Evolutionary conservation across 2,113 vertebrate species (phyloP).

Genomic region (Apodemus sylvaticus): DNA sequence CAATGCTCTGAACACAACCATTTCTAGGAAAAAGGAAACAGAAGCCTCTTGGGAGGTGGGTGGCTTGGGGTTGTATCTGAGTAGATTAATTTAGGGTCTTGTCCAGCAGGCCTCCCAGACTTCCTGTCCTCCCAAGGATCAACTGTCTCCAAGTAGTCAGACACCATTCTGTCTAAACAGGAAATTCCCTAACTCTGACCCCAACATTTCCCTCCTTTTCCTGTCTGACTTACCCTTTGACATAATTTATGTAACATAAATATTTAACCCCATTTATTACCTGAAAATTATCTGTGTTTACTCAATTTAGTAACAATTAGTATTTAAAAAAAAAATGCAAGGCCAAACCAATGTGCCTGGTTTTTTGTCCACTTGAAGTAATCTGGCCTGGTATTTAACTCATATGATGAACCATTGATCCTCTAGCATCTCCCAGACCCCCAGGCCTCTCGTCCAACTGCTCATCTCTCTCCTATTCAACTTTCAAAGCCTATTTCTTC

Average conservation of each 20-base stretch:
- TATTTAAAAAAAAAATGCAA: conserved; percentile 51
- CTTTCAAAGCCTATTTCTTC: not conserved
- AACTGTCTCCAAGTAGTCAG: conserved; percentile 40
- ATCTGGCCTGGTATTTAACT: conserved; percentile 27
- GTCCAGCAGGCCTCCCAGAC: conserved; percentile 21
- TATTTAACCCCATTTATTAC: conserved; percentile 76
- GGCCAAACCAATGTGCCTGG: conserved; percentile 45
- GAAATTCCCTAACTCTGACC: conserved; percentile 66
- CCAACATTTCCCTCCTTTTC: not conserved
- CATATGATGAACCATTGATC: conserved; percentile 15
- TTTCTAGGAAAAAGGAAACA: conserved; percentile 49
- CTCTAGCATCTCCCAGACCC: not conserved
- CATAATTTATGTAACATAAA: conserved; percentile 61
- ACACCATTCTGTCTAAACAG: conserved; percentile 67
- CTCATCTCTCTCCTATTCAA: not conserved
- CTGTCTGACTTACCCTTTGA: conserved; percentile 63
- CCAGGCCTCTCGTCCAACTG: too few relatives aligned
- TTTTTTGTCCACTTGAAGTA: conserved; percentile 66
- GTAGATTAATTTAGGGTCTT: not conserved
- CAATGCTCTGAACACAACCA: conserved; percentile 39
- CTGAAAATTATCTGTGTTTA: conserved; percentile 67
- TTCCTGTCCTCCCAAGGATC: conserved; percentile 17
- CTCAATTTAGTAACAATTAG: conserved; percentile 58
- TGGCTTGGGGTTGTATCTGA: not conserved
- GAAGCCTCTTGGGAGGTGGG: not conserved